phyloP scores from a whole-genome alignment of 2,113 vertebrate genomes.

The Todiramphus saurophagus region DNA sequence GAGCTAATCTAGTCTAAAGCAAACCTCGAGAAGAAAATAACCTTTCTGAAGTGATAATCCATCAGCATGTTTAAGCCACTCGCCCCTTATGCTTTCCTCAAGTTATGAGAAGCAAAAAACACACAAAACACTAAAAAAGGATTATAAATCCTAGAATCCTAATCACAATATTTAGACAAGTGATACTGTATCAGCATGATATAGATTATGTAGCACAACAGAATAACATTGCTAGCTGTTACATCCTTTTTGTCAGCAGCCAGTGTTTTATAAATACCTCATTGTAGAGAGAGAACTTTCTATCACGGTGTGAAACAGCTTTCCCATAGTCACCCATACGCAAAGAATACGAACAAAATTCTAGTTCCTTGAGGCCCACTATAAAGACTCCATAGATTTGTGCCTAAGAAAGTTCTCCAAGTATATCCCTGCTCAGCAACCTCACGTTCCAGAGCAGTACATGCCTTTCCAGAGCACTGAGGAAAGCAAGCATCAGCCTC shows the following conservation, averaged over 20 bases:
- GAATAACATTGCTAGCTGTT: not conserved
- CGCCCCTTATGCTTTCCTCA: not conserved
- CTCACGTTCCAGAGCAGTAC: not conserved
- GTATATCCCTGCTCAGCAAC: not conserved
- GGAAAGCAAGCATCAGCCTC: not conserved
- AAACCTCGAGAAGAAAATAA: not conserved
- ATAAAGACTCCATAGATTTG: not conserved
- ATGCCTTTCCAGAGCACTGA: not conserved
- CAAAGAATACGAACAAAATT: not conserved
- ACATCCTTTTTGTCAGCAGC: not conserved
- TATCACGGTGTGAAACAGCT: not conserved
- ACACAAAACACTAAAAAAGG: not conserved
- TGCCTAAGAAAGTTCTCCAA: not conserved
- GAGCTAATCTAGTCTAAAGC: not conserved
- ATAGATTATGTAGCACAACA: not conserved
- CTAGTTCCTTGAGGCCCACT: not conserved
- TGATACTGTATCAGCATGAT: not conserved
- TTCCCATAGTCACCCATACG: not conserved
- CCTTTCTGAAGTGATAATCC: not conserved
- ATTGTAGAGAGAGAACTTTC: not conserved
- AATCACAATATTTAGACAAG: not conserved
- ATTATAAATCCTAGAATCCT: not conserved
- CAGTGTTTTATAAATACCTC: not conserved
- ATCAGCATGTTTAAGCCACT: not conserved
- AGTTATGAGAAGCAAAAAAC: not conserved